These are phyloP conservation scores for Scaptomyza cyrtandrae DNA, from an alignment of 2,888 invertebrate species.

Conservation along the genomic window DNA sequence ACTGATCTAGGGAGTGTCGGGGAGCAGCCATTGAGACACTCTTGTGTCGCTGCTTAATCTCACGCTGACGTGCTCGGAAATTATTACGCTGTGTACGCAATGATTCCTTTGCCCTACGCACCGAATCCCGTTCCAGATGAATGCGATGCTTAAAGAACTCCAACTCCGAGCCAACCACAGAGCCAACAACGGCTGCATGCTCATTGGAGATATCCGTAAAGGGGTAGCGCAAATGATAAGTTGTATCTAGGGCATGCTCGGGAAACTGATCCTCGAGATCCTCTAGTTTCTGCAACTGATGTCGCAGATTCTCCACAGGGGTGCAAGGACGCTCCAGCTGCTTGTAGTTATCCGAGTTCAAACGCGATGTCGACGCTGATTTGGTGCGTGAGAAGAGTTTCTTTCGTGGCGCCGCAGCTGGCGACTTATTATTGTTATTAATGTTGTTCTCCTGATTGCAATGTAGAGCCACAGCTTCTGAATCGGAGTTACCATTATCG, in stretches of 20 bases:
- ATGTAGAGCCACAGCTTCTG: slow-evolving; percentile 67
- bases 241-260: slow-evolving; percentile 88
- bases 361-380: slow-evolving; percentile 89
- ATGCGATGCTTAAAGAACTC: slow-evolving; percentile 94
- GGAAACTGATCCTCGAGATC: slow-evolving; percentile 93
- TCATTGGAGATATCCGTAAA: slow-evolving; percentile 88
- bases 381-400: slow-evolving; percentile 89
- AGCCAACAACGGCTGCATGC: slow-evolving; percentile 76
- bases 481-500: slow-evolving; percentile 84
- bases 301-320: slow-evolving; percentile 91
- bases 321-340: slow-evolving; percentile 87
- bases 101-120: slow-evolving; percentile 92
- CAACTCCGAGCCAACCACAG: slow-evolving; percentile 87
- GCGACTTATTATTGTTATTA: slow-evolving; percentile 43
- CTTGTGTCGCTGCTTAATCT: slow-evolving; percentile 85
- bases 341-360: slow-evolving; percentile 85
- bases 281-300: slow-evolving; percentile 92
- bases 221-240: slow-evolving; percentile 92
- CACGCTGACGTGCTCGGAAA: slow-evolving; percentile 88
- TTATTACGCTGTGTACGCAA: slow-evolving; percentile 89
- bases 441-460: slow-evolving; percentile 85
- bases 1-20: slow-evolving; percentile 82
- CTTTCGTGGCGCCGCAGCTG: slow-evolving; percentile 85
- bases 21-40: slow-evolving; percentile 52
- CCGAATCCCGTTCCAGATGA: slow-evolving; percentile 91